Percentiles rank a stretch among this genome's conserved stretches.
Conservation (phyloP, 2,888 invertebrate species). For the Athrips mouffetella region DNA sequence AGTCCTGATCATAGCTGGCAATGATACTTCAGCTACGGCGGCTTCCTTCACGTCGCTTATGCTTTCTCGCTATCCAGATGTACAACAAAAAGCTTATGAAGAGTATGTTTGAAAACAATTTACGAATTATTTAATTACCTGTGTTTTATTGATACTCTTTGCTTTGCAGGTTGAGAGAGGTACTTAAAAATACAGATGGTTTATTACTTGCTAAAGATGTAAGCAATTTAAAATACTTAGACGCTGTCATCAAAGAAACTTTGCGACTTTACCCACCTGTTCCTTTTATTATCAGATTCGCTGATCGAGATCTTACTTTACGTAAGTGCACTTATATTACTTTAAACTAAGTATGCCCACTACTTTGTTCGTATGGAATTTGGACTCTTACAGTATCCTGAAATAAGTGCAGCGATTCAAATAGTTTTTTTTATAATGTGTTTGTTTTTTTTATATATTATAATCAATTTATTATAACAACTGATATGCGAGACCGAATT, state of each 20-base stretch:
- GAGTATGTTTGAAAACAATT: constrained; percentile 36
- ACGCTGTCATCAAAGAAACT: constrained; percentile 33
- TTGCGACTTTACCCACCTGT: constrained; percentile 34
- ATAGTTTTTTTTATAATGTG: too few relatives aligned
- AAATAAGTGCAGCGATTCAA: too few relatives aligned
- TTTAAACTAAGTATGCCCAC: too few relatives aligned
- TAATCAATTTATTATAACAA: too few relatives aligned
- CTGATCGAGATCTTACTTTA: constrained; percentile 21
- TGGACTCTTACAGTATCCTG: too few relatives aligned
- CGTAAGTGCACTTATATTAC: constrained; percentile 30
- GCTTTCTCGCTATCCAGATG: constrained; percentile 37
- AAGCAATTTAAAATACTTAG: constrained; percentile 30
- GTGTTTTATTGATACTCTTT: neutral
- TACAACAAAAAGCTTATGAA: constrained; percentile 43
- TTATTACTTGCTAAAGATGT: constrained; percentile 27
- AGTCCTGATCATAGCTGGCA: constrained; percentile 43
- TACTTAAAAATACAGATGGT: constrained; percentile 27
- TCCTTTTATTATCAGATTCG: constrained; percentile 27
- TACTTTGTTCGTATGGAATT: too few relatives aligned
- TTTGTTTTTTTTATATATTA: too few relatives aligned
- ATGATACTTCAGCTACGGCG: constrained; percentile 46
- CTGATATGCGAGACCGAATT: too few relatives aligned
- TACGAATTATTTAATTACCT: neutral
- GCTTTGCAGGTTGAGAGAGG: constrained; percentile 27
- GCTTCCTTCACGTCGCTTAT: constrained; percentile 36